phyloP scores from a whole-genome alignment of 2,797 vertebrate species.

The Enteromius thamalakanensis region DNA sequence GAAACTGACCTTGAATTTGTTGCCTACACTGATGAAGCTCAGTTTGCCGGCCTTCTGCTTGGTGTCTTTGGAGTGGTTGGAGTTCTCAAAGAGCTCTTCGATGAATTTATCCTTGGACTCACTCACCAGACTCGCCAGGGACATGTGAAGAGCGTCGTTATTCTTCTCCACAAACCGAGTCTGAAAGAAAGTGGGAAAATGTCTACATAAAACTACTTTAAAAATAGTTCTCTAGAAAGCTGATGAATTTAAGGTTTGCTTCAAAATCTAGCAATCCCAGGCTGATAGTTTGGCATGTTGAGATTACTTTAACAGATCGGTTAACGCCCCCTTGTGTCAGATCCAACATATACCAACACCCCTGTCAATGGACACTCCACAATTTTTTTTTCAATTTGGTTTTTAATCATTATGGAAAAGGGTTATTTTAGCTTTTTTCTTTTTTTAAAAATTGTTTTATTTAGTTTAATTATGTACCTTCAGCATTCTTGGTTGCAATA shows the following conservation, averaged over 20 bases:
- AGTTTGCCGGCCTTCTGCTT: slow-evolving; percentile 97
- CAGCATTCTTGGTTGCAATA: no score
- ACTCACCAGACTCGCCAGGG: slow-evolving; percentile 90
- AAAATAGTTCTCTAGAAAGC: no score
- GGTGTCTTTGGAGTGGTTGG: slow-evolving; percentile 86
- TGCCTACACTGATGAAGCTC: slow-evolving; percentile 96
- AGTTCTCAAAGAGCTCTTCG: slow-evolving; percentile 87
- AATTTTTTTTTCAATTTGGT: not conserved
- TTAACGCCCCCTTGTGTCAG: not conserved
- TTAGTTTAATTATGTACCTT: not conserved
- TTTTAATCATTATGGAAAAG: not conserved
- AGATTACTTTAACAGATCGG: not conserved
- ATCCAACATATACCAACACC: not conserved
- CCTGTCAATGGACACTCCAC: not conserved
- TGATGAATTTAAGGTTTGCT: not conserved
- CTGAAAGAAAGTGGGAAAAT: slow-evolving; percentile 68
- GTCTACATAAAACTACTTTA: not conserved
- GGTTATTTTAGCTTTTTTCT: not conserved
- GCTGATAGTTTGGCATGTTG: not conserved
- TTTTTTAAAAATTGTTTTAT: not conserved
- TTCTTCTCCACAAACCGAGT: slow-evolving; percentile 98
- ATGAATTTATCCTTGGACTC: slow-evolving; percentile 94
- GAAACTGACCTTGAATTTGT: slow-evolving; percentile 93
- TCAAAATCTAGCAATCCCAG: not conserved
- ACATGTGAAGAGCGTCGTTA: slow-evolving; percentile 96